A percentile compares a stretch with the other conserved stretches of the same genome.
phyloP scores from a whole-genome alignment of 2,888 invertebrate genomes.

The Lissocephala sabroskyi region DNA sequence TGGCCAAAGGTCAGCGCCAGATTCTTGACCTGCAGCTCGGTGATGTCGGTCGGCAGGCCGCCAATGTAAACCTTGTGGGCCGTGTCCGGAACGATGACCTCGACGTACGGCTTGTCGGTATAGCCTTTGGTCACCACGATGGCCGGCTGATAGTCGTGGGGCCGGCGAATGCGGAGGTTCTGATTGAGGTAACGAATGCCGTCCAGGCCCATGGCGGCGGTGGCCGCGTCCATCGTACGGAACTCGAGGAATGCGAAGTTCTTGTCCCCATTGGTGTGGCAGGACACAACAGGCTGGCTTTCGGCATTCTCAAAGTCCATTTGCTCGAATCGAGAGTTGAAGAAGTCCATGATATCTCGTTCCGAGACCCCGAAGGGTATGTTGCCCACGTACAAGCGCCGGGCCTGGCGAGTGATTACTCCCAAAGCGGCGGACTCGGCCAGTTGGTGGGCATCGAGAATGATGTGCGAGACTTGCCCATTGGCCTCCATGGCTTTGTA shows the following conservation, averaged over 20 bases:
- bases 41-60: constrained; percentile 97
- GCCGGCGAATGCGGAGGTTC: constrained; percentile 96
- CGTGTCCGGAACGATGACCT: constrained; percentile 91
- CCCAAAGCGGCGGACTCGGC: constrained; percentile 99
- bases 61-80: constrained; percentile 99
- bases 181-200: constrained; percentile 99
- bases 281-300: constrained; percentile 97
- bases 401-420: constrained; percentile 95
- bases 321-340: constrained; percentile 98
- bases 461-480: constrained; percentile 95
- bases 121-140: too few species aligned
- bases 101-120: constrained; percentile 88
- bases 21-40: constrained; percentile 99
- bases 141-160: constrained; percentile 98
- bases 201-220: constrained; percentile 99
- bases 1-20: constrained; percentile 98
- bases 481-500: constrained; percentile 91
- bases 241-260: constrained; percentile 99
- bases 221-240: constrained; percentile 97
- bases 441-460: constrained; percentile 92
- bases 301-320: constrained; percentile 99
- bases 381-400: constrained; percentile 96
- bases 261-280: constrained; percentile 99
- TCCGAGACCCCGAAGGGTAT: constrained; percentile 99
- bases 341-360: constrained; percentile 99